Evolutionary conservation across 2,797 vertebrate genomes (phyloP), one percentile per base, ranked within the genome.

Genomic region (Toxotes lorentzi): DNA sequence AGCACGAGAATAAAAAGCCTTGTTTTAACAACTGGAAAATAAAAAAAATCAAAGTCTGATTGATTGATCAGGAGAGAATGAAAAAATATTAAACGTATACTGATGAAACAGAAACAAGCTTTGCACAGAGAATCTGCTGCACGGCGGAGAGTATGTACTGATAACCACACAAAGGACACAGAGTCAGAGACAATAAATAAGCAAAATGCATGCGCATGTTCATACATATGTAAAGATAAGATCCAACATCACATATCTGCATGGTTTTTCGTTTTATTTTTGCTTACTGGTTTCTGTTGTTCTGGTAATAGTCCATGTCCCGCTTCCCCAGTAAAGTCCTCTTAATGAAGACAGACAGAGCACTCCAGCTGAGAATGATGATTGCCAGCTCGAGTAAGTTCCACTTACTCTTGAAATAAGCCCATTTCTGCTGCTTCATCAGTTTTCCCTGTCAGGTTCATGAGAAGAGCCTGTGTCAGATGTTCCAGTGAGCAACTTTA

Each of bases 331-430:
- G 89, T 85, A 97, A 78, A 2, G 96, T 96, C 78, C 97, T 95
- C 90, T 97, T 97, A 81, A 97, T 96, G 86, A 98, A 99, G 82
- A 97, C 93, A 0, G 93, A 95, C 67, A 98, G 81, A 0, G 97
- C 96, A 0, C 96, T 97, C 97, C 97, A 98, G 89, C 98, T 99
- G 35, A 97, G 94, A 73, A 97, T 27, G 80, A 99, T 98, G 69
- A 99, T 98, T 5, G 93, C 93, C 66, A 96, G 14, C 84, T 98
- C 98, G 2, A 99, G 90, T 77, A 99, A 90, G 83, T 98, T 97
- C 97, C 96, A 97, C 88, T 97, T 99, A 87, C 94, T 96, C 27
- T 91, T 90, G 91, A 98, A 97, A 84, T 98, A 99, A 70, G 87
- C 70, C 96, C 95, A 96, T 84, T 93, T 97, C 85, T 96, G 94